Conservation (phyloP, 1,140 invertebrate genomes). For the Dufourea novaeangliae region DNA sequence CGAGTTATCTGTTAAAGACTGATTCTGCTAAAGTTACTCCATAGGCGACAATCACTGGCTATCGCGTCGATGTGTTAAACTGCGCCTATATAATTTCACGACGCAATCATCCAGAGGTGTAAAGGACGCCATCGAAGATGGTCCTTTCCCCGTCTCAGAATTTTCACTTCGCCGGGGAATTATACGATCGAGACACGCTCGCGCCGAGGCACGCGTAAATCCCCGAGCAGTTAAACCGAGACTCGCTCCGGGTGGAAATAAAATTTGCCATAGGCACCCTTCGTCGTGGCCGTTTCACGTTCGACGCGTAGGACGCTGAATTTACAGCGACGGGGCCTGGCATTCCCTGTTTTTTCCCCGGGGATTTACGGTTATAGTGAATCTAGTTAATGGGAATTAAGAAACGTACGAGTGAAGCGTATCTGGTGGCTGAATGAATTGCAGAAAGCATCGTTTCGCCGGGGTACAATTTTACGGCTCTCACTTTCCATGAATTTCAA, state of each 20-base stretch:
- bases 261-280: slow-evolving; percentile 63
- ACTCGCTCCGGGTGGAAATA: slow-evolving; percentile 50
- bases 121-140: too few species aligned
- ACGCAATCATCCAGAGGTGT: too few species aligned
- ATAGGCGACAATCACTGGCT: too few species aligned
- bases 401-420: slow-evolving; percentile 15
- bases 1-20: too few species aligned
- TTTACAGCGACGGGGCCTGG: slow-evolving; percentile 52
- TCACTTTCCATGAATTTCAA: background rate
- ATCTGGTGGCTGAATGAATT: background rate
- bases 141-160: background rate
- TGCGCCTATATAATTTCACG: too few species aligned
- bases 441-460: background rate
- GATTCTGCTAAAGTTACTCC: too few species aligned
- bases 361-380: slow-evolving; percentile 69
- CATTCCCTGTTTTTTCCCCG: slow-evolving; percentile 30
- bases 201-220: too few species aligned
- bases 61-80: too few species aligned
- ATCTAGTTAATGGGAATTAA: slow-evolving; percentile 63
- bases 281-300: slow-evolving; percentile 6
- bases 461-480: background rate
- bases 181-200: too few species aligned
- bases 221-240: slow-evolving; percentile 33
- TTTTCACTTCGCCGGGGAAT: background rate
- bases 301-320: slow-evolving; percentile 45